Base-by-base conservation (phyloP, 2,113 vertebrate species). In the Neogale vison region DNA sequence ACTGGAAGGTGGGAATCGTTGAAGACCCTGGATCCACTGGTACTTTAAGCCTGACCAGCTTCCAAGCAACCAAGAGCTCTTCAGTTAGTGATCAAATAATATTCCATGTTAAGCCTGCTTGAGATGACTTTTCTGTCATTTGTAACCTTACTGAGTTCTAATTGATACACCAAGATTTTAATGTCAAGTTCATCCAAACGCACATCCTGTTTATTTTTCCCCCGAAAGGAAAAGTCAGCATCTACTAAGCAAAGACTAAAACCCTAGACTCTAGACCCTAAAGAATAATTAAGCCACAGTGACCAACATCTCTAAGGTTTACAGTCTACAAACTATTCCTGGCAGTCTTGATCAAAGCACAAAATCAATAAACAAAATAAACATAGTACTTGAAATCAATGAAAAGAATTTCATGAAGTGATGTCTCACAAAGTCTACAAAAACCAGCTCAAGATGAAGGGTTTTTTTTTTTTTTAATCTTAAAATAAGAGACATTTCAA, bases 231-330 rank as follows among this genome's bases (percentile, higher is more conserved):
- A 95, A 97, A 96, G 34, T 29, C 12, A 96, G 81, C 47, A 93
- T 55, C 52, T 69, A 92, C 69, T 82, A 59, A 96, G 77, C 34
- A 92, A 97, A 95, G 61, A 21, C 39, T 89, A 92, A 82, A 72
- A 52, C 34, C 71, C 83, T 85, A 45, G 24, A 91, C 47, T 80
- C 31, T 61, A 88, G 80, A 59, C 23, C 87, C 52, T 67, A 34
- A 77, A 87, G 81, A 59, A 87, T 84, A 97, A 96, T 95, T 92
- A 95, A 96, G 88, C 71, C 42, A 57, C 29, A 77, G 61, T 34
- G 72, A 77, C n/a, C 77, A 95, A 57, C 36, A 91, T 77, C 72
- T 36, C 88, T 79, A 67, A 39, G 47, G 42, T 90, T 95, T 93
- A 96, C 36, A 42, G 50, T 31, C 12, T 81, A 86, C 47, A 96